Conservation (phyloP, 2,113 vertebrate species). For the Melanostigma gelatinosum region DNA sequence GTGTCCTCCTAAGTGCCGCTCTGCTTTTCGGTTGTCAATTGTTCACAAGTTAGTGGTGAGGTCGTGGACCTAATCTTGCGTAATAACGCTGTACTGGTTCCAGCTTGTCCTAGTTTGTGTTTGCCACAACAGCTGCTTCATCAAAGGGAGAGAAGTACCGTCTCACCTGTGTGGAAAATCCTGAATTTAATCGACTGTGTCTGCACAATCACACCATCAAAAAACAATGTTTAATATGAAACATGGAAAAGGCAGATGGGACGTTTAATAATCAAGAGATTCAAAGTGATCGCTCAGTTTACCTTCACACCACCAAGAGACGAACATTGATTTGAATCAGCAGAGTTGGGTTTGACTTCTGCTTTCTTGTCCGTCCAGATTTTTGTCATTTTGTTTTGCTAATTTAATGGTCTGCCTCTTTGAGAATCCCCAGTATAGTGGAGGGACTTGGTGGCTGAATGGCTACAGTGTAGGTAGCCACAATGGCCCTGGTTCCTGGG, state of each 20-base stretch:
- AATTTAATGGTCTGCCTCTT: neutral
- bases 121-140: neutral
- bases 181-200: rapidly evolving
- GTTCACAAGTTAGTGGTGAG: neutral
- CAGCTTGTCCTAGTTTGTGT: neutral
- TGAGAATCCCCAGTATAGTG: neutral
- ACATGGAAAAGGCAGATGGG: neutral
- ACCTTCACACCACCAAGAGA: too few relatives aligned
- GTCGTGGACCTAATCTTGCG: neutral
- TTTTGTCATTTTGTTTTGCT: neutral
- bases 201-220: neutral
- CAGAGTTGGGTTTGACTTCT: neutral
- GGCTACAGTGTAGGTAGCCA: too few relatives aligned
- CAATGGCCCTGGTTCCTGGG: too few relatives aligned
- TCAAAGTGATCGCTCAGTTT: neutral
- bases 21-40: neutral
- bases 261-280: neutral
- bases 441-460: too few relatives aligned
- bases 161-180: neutral
- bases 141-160: neutral
- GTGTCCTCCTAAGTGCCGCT: neutral
- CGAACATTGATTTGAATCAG: neutral
- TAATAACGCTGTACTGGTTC: neutral
- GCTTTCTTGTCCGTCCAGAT: conserved; percentile 14
- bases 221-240: neutral